Percentiles rank a stretch among this genome's conserved stretches.
phyloP scores from a whole-genome alignment of 2,113 vertebrate genomes.

The Platanista minor region DNA sequence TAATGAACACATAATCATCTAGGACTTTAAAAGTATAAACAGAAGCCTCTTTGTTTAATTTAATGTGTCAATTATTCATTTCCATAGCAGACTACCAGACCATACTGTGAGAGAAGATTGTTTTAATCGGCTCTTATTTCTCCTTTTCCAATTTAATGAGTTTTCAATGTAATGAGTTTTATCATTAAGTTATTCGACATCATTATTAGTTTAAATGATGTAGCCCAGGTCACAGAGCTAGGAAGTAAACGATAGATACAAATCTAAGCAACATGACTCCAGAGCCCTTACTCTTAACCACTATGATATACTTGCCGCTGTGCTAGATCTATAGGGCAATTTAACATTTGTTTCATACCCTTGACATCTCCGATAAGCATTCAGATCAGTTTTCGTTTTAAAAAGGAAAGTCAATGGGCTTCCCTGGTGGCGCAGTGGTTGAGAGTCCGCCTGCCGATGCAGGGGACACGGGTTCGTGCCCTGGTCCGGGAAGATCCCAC shows the following conservation, averaged over 20 bases:
- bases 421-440: too few relatives aligned
- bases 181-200: constrained; percentile 41
- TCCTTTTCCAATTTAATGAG: constrained; percentile 59
- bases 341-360: neutral
- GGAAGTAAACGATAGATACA: constrained; percentile 34
- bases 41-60: constrained; percentile 37
- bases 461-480: too few relatives aligned
- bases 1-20: constrained; percentile 56
- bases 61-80: constrained; percentile 63
- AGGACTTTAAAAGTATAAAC: constrained; percentile 58
- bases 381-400: constrained; percentile 21
- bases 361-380: neutral
- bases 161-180: constrained; percentile 57
- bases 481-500: too few relatives aligned
- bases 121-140: constrained; percentile 53
- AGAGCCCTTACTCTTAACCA: neutral
- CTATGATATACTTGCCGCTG: neutral
- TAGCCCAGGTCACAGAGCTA: neutral
- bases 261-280: neutral
- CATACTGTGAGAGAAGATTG: constrained; percentile 41
- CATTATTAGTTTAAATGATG: constrained; percentile 43
- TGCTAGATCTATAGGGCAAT: neutral
- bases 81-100: constrained; percentile 39
- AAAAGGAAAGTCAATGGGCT: neutral
- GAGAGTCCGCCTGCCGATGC: too few relatives aligned